Evolutionary conservation across 2,797 vertebrate genomes (phyloP).

Genomic region (Pagetopsis macropterus): DNA sequence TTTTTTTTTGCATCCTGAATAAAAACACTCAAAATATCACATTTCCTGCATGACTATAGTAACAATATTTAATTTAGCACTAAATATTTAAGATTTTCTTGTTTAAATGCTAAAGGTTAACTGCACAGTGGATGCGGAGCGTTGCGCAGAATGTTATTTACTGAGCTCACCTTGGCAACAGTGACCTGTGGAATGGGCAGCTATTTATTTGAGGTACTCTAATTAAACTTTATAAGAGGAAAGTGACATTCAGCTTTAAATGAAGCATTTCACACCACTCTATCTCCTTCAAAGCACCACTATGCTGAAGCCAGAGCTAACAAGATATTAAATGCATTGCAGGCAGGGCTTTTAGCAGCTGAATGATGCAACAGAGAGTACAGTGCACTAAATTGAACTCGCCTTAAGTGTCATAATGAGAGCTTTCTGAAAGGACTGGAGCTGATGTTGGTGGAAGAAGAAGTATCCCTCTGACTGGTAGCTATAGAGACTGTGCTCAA

Average conservation of each 20-base stretch:
- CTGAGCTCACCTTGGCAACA: slow-evolving; percentile 22
- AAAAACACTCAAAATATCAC: not conserved
- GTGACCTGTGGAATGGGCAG: slow-evolving; percentile 19
- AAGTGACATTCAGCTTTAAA: slow-evolving; percentile 44
- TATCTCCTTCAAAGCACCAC: slow-evolving; percentile 46
- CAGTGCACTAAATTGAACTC: slow-evolving; percentile 59
- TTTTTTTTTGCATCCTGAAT: slow-evolving; percentile 9
- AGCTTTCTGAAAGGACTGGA: slow-evolving; percentile 34
- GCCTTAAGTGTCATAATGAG: slow-evolving; percentile 58
- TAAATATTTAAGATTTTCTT: not conserved
- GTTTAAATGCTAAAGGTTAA: slow-evolving; percentile 9
- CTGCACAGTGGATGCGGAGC: not conserved
- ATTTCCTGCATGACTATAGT: not conserved
- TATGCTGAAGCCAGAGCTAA: slow-evolving; percentile 38
- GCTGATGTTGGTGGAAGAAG: slow-evolving; percentile 19
- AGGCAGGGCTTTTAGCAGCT: slow-evolving; percentile 37
- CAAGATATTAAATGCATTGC: slow-evolving; percentile 50
- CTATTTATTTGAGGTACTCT: slow-evolving; percentile 43
- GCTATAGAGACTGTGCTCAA: slow-evolving; percentile 6
- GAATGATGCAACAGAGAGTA: slow-evolving; percentile 58
- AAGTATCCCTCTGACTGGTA: slow-evolving; percentile 27
- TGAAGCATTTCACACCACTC: slow-evolving; percentile 39
- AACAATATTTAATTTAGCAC: not conserved
- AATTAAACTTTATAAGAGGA: slow-evolving; percentile 45
- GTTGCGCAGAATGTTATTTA: slow-evolving; percentile 15